Evolutionary conservation across 1,140 invertebrate species (phyloP), one percentile per base, ranked within the genome.

Genomic region (Samia ricini): DNA sequence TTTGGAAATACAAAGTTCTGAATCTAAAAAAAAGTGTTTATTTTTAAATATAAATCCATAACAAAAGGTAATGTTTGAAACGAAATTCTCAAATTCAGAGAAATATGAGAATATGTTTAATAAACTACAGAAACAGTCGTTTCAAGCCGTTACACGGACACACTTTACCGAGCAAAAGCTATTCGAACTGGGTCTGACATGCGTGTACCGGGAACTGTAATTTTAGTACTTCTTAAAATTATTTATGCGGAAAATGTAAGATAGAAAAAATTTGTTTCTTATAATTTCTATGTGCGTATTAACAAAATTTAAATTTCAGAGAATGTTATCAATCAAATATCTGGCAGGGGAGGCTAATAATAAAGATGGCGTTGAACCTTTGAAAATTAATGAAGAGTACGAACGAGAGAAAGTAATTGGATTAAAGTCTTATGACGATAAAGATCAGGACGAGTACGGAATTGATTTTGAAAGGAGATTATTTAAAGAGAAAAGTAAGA

Each of bases 21-120:
- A n/a, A n/a, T n/a, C n/a, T 15, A 12, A 36, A 15, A 42, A 42
- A 42, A 12, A 4, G 15, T 42, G 33, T 50, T 22, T 18, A 54
- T 71, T 20, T 64, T 67, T 20, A 60, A 71, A 63, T 52, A 65
- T 18, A 8, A 65, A 72, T 72, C 77, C 63, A 68, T 58, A 82
- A 80, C 74, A 79, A 63, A 48, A 29, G 56, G 10, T 60, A 42
- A 59, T 72, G 72, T 78, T 74, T 76, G 63, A 59, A 52, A 23
- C 64, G 36, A 67, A 75, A 70, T 64, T 70, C 69, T 79, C 72
- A 68, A 72, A 77, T 77, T 81, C 68, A 64, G 74, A 66, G 69
- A 70, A 72, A 83, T 63, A 57, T 15, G 68, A 76, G 33, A 54
- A 29, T 22, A 36, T 77, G 76, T 85, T 83, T 83, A n/a, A 77